Conservation (phyloP, 1,140 invertebrate species). For the Himalopsyche phryganea region DNA sequence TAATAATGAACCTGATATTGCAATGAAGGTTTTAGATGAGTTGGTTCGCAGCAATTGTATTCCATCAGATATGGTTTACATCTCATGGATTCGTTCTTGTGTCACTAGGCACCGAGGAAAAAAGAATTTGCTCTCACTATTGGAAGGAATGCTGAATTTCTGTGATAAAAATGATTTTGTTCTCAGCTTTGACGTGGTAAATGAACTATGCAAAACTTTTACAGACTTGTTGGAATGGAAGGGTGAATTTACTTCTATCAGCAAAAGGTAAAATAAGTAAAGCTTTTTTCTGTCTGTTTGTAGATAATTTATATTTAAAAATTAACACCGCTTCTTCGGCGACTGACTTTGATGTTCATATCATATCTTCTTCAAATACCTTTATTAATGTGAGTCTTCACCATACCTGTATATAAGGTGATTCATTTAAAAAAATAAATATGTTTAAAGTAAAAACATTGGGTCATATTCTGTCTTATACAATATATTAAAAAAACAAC, state of each 20-base stretch:
- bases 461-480: too few species aligned
- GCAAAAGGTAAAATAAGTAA: constrained; percentile 27
- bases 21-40: constrained; percentile 52
- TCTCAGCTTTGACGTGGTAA: constrained; percentile 36
- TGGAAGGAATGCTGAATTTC: constrained; percentile 51
- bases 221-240: constrained; percentile 38
- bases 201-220: constrained; percentile 39
- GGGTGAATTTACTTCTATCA: constrained; percentile 36
- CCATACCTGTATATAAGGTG: too few species aligned
- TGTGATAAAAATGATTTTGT: constrained; percentile 41
- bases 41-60: constrained; percentile 39
- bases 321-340: too few species aligned
- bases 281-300: too few species aligned
- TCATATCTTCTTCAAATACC: too few species aligned
- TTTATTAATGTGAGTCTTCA: too few species aligned
- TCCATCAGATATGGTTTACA: constrained; percentile 39
- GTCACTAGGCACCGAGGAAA: constrained; percentile 43
- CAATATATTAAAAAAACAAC: too few species aligned
- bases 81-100: constrained; percentile 49
- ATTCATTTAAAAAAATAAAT: too few species aligned
- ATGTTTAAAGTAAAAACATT: too few species aligned
- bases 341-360: too few species aligned
- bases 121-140: constrained; percentile 38
- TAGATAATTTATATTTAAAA: too few species aligned
- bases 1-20: constrained; percentile 53